Base-by-base conservation (phyloP, 2,888 invertebrate species). In the Aromia moschata region DNA sequence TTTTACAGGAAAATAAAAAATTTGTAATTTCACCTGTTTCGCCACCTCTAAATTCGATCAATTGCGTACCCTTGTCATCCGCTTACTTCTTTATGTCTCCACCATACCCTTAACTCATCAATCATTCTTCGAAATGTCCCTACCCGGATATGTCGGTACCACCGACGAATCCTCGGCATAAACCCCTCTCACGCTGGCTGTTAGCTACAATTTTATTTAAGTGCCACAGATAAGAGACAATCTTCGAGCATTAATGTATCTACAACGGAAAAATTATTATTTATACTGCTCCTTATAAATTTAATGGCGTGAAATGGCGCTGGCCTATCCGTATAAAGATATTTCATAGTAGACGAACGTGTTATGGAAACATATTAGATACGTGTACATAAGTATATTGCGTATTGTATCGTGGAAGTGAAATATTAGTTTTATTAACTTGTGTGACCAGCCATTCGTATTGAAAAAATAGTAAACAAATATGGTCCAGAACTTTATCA, bases 241-340 rank as follows among this genome's bases (percentile, higher is more conserved):
- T 36, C 47, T 38, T 20, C 25, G 30, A 49, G 49, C 49, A 38
- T 49, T 49, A 49, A 49, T 38, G 49, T 30, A 25, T n/a, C 10
- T 49, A 49, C 38, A 49, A 49, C 37, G 10, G 25, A 49, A 49
- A 46, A 58, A 60, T 58, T 60, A 64, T 60, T 64, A 61, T 64
- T 64, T 64, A 64, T 58, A 56, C 43, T 25, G 49, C 56, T 58
- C 55, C 51, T 60, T 64, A 64, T 60, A 53, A 51, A 60, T 60
- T 64, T 64, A 64, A 64, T 60, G 51, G 60, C 60, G 45, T 64
- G 60, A 64, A 64, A 60, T 64, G 46, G 56, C 60, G 58, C 58
- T 58, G 52, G 60, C 49, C 52, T 47, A 60, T 60, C 57, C 55
- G 56, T 53, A 56, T 58, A 12, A 18, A 45, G 30, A 45, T 45